These are phyloP conservation scores for Penaeus japonicus DNA, from an alignment of 1,140 invertebrate genomes.

Conservation along the genomic window DNA sequence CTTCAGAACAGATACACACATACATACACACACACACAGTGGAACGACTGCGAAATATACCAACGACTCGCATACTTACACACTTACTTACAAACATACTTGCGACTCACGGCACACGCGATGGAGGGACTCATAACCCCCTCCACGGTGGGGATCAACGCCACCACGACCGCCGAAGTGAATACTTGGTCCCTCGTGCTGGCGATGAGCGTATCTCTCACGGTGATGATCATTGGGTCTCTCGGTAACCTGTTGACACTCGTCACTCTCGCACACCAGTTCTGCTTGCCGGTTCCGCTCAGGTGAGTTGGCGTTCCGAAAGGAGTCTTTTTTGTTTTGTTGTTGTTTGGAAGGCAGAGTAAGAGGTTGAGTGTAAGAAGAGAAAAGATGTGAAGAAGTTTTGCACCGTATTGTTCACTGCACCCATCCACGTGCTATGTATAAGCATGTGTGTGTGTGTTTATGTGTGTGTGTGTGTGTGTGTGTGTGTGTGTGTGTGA, in stretches of 20 bases:
- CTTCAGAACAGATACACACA: too few relatives aligned
- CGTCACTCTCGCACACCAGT: conserved; percentile 39
- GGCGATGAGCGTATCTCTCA: conserved; percentile 26
- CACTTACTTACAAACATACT: too few relatives aligned
- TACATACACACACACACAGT: too few relatives aligned
- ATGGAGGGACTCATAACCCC: too few relatives aligned
- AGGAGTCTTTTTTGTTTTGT: not conserved
- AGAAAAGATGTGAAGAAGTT: not conserved
- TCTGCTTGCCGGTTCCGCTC: not conserved
- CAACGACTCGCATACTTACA: too few relatives aligned
- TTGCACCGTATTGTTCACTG: not conserved
- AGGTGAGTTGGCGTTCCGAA: not conserved
- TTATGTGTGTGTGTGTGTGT: too few relatives aligned
- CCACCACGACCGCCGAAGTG: too few relatives aligned
- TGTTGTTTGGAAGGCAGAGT: not conserved
- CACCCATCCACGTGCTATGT: too few relatives aligned
- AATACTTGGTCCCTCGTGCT: not conserved
- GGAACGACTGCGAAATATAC: too few relatives aligned
- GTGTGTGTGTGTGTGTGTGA: too few relatives aligned
- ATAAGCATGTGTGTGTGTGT: too few relatives aligned
- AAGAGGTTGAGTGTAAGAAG: not conserved
- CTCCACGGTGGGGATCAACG: accelerated
- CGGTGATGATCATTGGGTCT: conserved; percentile 48
- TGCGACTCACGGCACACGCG: too few relatives aligned
- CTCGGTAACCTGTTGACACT: conserved; percentile 46